These are phyloP conservation scores for Microcebus griseorufus DNA, from an alignment of 2,113 vertebrate genomes.

Conservation along the genomic window DNA sequence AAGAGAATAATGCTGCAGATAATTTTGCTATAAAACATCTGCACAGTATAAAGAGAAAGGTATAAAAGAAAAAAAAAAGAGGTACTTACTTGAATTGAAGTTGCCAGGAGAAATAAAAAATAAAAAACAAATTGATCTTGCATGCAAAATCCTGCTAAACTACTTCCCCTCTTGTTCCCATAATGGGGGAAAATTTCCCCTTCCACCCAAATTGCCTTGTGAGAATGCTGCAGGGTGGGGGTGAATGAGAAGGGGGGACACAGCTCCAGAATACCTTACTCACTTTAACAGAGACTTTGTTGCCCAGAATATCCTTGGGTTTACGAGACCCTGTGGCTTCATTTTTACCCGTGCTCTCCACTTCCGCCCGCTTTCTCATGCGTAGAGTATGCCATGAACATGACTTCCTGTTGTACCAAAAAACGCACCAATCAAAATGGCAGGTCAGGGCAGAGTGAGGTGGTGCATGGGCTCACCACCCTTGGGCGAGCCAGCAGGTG, in stretches of 20 bases:
- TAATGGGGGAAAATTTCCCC: conserved; percentile 53
- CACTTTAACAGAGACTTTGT: conserved; percentile 97
- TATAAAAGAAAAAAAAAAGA: conserved; percentile 57
- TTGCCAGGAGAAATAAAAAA: conserved; percentile 84
- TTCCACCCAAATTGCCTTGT: conserved; percentile 79
- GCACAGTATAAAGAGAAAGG: conserved; percentile 45
- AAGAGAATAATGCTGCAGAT: conserved; percentile 35
- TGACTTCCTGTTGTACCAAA: conserved; percentile 99
- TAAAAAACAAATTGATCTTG: conserved; percentile 83
- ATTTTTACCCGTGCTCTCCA: conserved; percentile 93
- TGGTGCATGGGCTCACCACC: conserved; percentile 24
- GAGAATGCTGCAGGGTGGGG: conserved; percentile 80
- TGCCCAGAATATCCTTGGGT: conserved; percentile 95
- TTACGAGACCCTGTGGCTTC: conserved; percentile 95
- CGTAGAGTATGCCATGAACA: conserved; percentile 99
- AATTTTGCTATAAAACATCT: conserved; percentile 69
- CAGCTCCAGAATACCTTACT: conserved; percentile 90
- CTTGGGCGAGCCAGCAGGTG: neutral
- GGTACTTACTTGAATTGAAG: conserved; percentile 85
- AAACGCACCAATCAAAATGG: conserved; percentile 91
- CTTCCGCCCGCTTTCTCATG: conserved; percentile 96
- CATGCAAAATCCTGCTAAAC: conserved; percentile 87
- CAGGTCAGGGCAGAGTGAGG: conserved; percentile 81
- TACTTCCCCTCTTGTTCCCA: conserved; percentile 70
- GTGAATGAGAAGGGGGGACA: conserved; percentile 83